phyloP scores from a whole-genome alignment of 2,888 invertebrate genomes.

The Sesamia inferens region DNA sequence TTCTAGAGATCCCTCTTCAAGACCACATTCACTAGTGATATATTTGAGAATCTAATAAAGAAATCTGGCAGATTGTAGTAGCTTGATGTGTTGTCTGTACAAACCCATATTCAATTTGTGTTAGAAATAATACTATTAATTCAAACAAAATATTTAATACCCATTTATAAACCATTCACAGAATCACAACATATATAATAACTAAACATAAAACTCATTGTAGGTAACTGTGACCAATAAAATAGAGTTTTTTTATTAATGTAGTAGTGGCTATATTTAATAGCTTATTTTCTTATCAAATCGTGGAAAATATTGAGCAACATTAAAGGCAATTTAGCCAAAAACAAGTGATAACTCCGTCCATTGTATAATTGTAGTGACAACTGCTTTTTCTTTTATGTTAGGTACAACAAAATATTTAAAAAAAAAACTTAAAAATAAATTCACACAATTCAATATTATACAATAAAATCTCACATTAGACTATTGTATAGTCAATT shows the following conservation, averaged over 20 bases:
- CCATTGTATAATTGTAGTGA: no score
- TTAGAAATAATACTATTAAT: slow-evolving; percentile 34
- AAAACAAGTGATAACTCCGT: neutral
- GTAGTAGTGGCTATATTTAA: no score
- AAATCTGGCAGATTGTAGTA: no score
- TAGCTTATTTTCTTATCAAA: no score
- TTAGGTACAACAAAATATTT: no score
- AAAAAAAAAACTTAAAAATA: neutral
- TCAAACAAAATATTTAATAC: slow-evolving; percentile 61
- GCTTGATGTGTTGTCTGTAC: no score
- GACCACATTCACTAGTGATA: no score
- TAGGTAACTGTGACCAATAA: slow-evolving; percentile 34
- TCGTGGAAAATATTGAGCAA: neutral
- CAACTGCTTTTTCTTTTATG: no score
- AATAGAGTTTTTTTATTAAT: no score
- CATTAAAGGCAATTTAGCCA: neutral
- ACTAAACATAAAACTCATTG: slow-evolving; percentile 34
- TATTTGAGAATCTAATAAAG: no score
- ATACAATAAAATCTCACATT: slow-evolving; percentile 8
- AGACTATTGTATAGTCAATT: slow-evolving; percentile 6
- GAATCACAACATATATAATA: slow-evolving; percentile 38
- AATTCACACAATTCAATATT: neutral
- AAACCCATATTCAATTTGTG: no score
- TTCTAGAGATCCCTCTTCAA: no score
- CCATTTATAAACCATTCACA: slow-evolving; percentile 42